Evolutionary conservation across 2,888 invertebrate genomes (phyloP).

Genomic region (Ophioninae sp.): DNA sequence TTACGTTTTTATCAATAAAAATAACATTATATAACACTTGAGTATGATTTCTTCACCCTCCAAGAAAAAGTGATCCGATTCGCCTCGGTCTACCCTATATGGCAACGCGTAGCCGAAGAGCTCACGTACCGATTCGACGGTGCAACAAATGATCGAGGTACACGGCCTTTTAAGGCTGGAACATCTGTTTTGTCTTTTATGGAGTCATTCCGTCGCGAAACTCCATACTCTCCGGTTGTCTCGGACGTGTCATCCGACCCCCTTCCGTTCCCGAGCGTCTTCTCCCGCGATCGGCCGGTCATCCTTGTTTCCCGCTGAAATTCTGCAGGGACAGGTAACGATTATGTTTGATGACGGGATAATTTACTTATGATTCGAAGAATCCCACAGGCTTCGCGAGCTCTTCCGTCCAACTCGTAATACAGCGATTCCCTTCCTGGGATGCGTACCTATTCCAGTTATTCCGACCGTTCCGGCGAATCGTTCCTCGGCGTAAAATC

Average conservation of each 20-base stretch:
- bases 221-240: slow-evolving; percentile 6
- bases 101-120: slow-evolving; percentile 26
- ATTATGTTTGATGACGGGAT: slow-evolving; percentile 44
- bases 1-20: no score
- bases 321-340: slow-evolving; percentile 51
- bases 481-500: background rate
- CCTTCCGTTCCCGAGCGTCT: background rate
- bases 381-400: slow-evolving; percentile 22
- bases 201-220: slow-evolving; percentile 57
- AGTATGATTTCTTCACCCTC: no score
- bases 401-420: background rate
- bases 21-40: no score
- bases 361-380: slow-evolving; percentile 44
- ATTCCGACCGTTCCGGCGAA: slow-evolving; percentile 7
- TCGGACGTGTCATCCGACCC: slow-evolving; percentile 11
- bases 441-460: slow-evolving; percentile 1
- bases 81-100: no score
- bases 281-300: slow-evolving; percentile 29
- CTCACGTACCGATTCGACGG: slow-evolving; percentile 68
- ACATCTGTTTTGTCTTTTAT: slow-evolving; percentile 75
- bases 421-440: background rate
- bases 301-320: slow-evolving; percentile 43
- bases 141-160: slow-evolving; percentile 53
- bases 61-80: slow-evolving; percentile 11
- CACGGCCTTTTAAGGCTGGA: slow-evolving; percentile 71